Base-by-base conservation (phyloP, 2,113 vertebrate genomes). In the Salvelinus alpinus region DNA sequence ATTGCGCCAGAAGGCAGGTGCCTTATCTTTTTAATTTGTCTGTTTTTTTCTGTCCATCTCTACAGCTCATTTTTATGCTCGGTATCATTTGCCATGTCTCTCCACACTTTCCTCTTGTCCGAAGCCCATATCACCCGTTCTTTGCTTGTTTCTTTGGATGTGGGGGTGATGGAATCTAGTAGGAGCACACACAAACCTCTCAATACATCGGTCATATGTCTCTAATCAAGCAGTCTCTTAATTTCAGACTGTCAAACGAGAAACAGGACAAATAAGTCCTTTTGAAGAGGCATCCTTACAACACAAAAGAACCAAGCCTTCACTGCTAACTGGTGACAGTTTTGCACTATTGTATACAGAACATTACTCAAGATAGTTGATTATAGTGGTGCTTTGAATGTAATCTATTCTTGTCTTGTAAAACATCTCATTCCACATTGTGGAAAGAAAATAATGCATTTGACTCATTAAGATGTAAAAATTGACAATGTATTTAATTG, bases 1-100 rank as follows among this genome's bases (percentile, higher is more conserved):
- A 85, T 86, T 84, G 74, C 76, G 88, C 90, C 88, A 80, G 84
- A 74, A 87, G 91, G 76, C 82, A 81, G 81, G 87, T 91, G 88
- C 87, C 85, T 84, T 87, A 75, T 82, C 64, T 70, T 73, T 83
- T 66, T 80, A 76, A 65, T 68, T 68, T 85, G 0, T 78, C 34
- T 64, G 70, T 75, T 86, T 29, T 78, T 68, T 22, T 69, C 75
- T 59, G 38, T 48, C 67, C 64, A 51, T 74, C 62, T 69, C 74
- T 64, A 54, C 57, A 83, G 67, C 77, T 85, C 66, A 65, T 78
- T 85, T 29, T 71, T 79, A 74, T 75, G 44, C 68, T 81, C 82
- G 27, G 78, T 85, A 64, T 65, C 82, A 47, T 70, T 81, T 24
- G 72, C 59, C 64, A 71, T 75, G 65, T 88, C 71, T 47, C 74